phyloP scores from a whole-genome alignment of 2,113 vertebrate genomes.

The Salvator merianae region DNA sequence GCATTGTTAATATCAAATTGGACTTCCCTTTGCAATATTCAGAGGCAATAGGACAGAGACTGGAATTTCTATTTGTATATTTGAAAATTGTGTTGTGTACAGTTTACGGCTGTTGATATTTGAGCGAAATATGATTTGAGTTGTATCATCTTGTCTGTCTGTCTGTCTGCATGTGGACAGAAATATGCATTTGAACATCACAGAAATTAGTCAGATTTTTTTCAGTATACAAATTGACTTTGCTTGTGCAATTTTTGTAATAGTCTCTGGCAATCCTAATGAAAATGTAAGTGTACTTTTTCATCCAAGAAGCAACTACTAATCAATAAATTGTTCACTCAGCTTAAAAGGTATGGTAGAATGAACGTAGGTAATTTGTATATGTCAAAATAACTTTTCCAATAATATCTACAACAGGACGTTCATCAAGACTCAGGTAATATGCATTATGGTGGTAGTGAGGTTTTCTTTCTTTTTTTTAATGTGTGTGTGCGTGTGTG shows the following conservation, averaged over 20 bases:
- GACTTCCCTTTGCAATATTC: constrained; percentile 1
- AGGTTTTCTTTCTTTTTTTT: no score
- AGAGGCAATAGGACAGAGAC: neutral
- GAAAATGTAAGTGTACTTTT: neutral
- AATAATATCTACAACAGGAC: neutral
- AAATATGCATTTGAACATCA: neutral
- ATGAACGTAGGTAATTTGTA: neutral
- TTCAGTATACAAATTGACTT: no score
- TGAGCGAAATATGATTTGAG: neutral
- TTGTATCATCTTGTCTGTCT: neutral
- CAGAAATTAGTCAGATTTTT: neutral
- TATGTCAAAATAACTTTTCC: neutral
- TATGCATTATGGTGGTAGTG: neutral
- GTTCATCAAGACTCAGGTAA: neutral
- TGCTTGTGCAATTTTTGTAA: no score
- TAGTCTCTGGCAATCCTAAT: neutral
- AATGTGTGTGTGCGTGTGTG: no score
- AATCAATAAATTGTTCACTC: neutral
- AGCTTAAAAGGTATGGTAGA: neutral
- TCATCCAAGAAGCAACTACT: neutral
- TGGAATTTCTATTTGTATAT: neutral
- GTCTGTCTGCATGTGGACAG: neutral
- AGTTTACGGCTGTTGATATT: neutral
- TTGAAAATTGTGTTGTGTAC: neutral
- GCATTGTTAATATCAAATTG: constrained; percentile 11